Evolutionary conservation across 1,140 invertebrate species (phyloP).

Genomic region (Thaumatotibia leucotreta): DNA sequence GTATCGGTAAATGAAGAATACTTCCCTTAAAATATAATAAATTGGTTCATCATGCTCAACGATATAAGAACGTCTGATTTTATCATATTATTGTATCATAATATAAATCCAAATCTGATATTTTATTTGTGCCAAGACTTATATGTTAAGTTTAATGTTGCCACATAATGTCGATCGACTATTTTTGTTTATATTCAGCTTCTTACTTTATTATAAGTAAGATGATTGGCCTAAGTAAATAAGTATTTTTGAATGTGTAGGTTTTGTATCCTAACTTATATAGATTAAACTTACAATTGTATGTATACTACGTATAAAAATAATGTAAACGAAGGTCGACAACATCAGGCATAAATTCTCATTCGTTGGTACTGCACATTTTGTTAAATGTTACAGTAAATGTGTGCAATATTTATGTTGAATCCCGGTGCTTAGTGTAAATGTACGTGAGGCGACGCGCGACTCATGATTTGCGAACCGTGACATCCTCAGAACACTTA

Average conservation of each 20-base stretch:
- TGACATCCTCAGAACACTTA: slow-evolving; percentile 56
- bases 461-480: slow-evolving; percentile 17
- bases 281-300: slow-evolving; percentile 37
- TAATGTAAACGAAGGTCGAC: slow-evolving; percentile 19
- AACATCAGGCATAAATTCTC: slow-evolving; percentile 20
- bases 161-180: slow-evolving; percentile 29
- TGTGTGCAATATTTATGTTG: slow-evolving; percentile 26
- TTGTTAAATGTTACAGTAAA: slow-evolving; percentile 23
- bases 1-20: slow-evolving; percentile 20
- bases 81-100: slow-evolving; percentile 15
- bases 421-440: slow-evolving; percentile 45
- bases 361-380: slow-evolving; percentile 32
- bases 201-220: slow-evolving; percentile 39
- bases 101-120: slow-evolving; percentile 29
- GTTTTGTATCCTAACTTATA: slow-evolving; percentile 57
- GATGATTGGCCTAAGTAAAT: slow-evolving; percentile 67
- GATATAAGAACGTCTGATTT: slow-evolving; percentile 4
- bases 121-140: slow-evolving; percentile 70
- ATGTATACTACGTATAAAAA: slow-evolving; percentile 17
- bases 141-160: slow-evolving; percentile 53
- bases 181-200: slow-evolving; percentile 30
- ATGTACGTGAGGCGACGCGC: slow-evolving; percentile 7
- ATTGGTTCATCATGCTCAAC: slow-evolving; percentile 28
- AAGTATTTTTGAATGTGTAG: slow-evolving; percentile 63
- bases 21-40: slow-evolving; percentile 24